Percentiles rank a stretch among this genome's conserved stretches.
Conservation (phyloP, 2,113 vertebrate species). For the Prochilodus magdalenae region DNA sequence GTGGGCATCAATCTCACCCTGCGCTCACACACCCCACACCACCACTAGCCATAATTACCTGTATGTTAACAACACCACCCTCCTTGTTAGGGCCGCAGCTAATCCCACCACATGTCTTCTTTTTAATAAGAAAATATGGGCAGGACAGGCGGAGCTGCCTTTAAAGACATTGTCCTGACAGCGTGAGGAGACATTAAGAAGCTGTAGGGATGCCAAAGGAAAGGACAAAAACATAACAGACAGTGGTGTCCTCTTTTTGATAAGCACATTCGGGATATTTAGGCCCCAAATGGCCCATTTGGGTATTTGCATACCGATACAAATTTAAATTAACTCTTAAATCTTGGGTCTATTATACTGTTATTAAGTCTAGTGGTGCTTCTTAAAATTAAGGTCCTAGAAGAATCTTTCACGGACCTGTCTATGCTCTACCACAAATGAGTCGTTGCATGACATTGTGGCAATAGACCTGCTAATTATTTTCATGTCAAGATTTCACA, state of each 20-base stretch:
- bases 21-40: constrained; percentile 8
- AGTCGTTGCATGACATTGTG: too few relatives aligned
- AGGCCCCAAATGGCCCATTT: too few relatives aligned
- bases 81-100: constrained; percentile 41
- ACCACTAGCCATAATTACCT: constrained; percentile 48
- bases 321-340: too few relatives aligned
- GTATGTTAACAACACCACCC: constrained; percentile 45
- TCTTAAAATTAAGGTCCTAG: too few relatives aligned
- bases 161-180: background rate
- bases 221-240: background rate
- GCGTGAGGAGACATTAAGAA: constrained; percentile 1
- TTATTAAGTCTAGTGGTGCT: too few relatives aligned
- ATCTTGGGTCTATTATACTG: too few relatives aligned
- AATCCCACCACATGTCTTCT: constrained; percentile 31
- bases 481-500: too few relatives aligned
- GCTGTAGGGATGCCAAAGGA: background rate
- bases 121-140: constrained; percentile 48
- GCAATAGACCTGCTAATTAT: too few relatives aligned
- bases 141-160: background rate
- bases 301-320: too few relatives aligned
- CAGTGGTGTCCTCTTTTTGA: background rate
- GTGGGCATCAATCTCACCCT: constrained; percentile 47
- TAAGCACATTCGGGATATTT: background rate
- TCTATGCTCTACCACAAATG: too few relatives aligned
- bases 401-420: too few relatives aligned